A percentile compares a stretch with the other conserved stretches of the same genome.
These are phyloP conservation scores for Epizoanthus scotinus DNA, from an alignment of 92 coral and sea anemone genomes.

Conservation along the genomic window DNA sequence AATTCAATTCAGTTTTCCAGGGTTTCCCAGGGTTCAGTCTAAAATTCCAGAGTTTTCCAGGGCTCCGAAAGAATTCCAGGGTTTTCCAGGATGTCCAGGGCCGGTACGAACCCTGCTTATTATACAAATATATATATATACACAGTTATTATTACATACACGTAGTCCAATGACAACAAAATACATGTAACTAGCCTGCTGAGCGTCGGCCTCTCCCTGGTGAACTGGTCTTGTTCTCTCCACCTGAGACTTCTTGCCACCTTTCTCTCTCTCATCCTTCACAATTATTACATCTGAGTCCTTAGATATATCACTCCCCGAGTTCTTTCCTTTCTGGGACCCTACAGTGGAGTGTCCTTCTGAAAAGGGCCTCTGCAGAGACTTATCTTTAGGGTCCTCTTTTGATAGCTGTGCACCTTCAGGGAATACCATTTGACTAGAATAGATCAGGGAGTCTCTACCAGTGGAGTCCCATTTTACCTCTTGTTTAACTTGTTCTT, in stretches of 20 bases:
- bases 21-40: too few relatives aligned
- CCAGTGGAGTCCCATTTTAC: constrained; percentile 26
- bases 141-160: too few relatives aligned
- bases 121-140: too few relatives aligned
- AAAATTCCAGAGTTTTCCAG: too few relatives aligned
- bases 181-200: not conserved
- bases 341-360: constrained; percentile 33
- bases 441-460: not conserved
- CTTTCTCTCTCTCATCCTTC: constrained; percentile 48
- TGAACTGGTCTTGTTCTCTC: constrained; percentile 50
- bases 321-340: constrained; percentile 24
- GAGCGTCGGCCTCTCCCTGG: not conserved
- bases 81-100: too few relatives aligned
- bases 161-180: not conserved
- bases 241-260: constrained; percentile 45
- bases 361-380: not conserved
- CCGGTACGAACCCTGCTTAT: not conserved
- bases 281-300: constrained; percentile 59
- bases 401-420: not conserved
- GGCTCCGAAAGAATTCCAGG: too few relatives aligned
- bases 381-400: constrained; percentile 7
- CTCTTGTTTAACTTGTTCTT: constrained; percentile 46
- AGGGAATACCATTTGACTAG: not conserved
- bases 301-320: constrained; percentile 40
- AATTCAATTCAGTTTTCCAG: too few relatives aligned